phyloP scores from a whole-genome alignment of 2,888 invertebrate species.

The Branchipolynoe longqiensis region DNA sequence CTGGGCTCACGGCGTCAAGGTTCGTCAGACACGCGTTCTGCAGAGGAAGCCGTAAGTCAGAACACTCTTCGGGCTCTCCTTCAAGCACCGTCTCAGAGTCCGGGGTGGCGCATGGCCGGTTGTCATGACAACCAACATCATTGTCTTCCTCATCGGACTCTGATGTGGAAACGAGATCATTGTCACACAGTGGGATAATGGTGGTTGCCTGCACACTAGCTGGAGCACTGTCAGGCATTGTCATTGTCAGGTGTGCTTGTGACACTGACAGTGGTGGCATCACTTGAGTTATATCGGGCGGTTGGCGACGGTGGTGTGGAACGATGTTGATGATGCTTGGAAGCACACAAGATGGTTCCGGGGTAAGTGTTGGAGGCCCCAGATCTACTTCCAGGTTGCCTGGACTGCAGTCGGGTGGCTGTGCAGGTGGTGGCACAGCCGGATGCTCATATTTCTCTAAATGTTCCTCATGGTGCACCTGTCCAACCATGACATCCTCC shows the following conservation, averaged over 20 bases:
- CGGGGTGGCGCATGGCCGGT: slow-evolving; percentile 7
- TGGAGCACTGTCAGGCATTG: background rate
- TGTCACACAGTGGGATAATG: background rate
- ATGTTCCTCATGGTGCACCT: background rate
- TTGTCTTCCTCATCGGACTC: slow-evolving; percentile 27
- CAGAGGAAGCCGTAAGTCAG: background rate
- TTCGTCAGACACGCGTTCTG: slow-evolving; percentile 24
- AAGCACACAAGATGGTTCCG: slow-evolving; percentile 22
- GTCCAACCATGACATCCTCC: background rate
- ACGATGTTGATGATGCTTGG: slow-evolving; percentile 57
- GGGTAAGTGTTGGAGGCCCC: slow-evolving; percentile 16
- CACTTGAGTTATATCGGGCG: slow-evolving; percentile 13
- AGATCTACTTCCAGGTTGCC: slow-evolving; percentile 29
- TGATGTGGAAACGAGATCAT: background rate
- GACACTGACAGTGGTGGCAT: slow-evolving; percentile 17
- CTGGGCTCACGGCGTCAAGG: background rate
- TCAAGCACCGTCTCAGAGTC: background rate
- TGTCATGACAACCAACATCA: slow-evolving; percentile 24
- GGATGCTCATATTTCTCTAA: background rate
- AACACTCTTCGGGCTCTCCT: too few species aligned
- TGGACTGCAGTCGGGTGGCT: background rate
- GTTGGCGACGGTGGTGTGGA: slow-evolving; percentile 36
- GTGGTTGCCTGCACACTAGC: slow-evolving; percentile 3
- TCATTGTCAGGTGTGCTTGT: background rate
- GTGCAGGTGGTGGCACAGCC: background rate